These are phyloP conservation scores for Sepioteuthis lessoniana DNA, from an alignment of 2,888 invertebrate species.

Conservation along the genomic window DNA sequence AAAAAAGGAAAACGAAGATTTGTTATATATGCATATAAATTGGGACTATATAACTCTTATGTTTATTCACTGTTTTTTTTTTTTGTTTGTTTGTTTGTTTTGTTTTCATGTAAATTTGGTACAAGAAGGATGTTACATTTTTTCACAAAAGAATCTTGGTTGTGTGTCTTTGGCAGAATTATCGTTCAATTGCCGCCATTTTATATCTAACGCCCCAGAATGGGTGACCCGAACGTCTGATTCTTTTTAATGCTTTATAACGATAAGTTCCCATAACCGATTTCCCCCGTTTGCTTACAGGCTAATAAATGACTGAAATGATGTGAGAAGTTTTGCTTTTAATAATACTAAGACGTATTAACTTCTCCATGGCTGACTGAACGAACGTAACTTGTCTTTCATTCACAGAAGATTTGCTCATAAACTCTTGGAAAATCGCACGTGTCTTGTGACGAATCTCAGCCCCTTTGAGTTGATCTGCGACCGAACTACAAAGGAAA, in stretches of 20 bases:
- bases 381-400: not conserved
- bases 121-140: too few species aligned
- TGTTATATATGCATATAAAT: too few species aligned
- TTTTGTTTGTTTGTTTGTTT: too few species aligned
- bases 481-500: not conserved
- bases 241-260: not conserved
- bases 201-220: too few species aligned
- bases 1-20: too few species aligned
- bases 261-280: not conserved
- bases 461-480: not conserved
- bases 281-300: not conserved
- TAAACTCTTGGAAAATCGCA: not conserved
- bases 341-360: not conserved
- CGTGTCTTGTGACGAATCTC: not conserved
- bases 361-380: not conserved
- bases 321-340: constrained; percentile 3
- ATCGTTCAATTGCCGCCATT: too few species aligned
- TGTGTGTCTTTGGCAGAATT: too few species aligned
- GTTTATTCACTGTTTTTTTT: too few species aligned
- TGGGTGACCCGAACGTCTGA: too few species aligned
- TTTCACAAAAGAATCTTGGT: too few species aligned
- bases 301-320: constrained; percentile 11
- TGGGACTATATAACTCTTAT: too few species aligned
- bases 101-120: too few species aligned
- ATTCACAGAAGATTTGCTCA: not conserved